These are phyloP conservation scores for Podarcis raffonei DNA, from an alignment of 2,113 vertebrate genomes.

Conservation along the genomic window DNA sequence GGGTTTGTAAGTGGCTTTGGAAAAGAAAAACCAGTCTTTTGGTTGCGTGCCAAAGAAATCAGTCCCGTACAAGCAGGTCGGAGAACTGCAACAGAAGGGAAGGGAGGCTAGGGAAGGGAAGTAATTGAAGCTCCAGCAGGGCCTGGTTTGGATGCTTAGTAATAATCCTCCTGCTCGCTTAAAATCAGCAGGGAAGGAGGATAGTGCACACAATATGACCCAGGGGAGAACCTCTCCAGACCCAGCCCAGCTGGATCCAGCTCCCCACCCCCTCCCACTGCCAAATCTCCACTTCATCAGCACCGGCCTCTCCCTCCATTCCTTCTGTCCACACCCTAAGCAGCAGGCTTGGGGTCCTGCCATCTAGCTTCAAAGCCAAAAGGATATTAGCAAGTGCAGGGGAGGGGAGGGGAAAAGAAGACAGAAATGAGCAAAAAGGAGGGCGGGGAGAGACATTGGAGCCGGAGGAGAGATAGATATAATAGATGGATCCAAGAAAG, in stretches of 20 bases:
- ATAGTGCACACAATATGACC: background rate
- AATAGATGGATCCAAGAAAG: background rate
- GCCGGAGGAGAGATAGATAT: background rate
- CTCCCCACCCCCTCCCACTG: background rate
- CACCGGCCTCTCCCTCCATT: background rate
- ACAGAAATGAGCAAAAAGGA: background rate
- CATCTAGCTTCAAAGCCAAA: background rate
- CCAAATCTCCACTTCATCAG: background rate
- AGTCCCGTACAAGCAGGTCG: constrained; percentile 1
- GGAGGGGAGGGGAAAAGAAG: background rate
- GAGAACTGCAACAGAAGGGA: background rate
- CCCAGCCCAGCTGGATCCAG: background rate
- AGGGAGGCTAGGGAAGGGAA: constrained; percentile 6
- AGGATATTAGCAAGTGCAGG: background rate
- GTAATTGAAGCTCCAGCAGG: background rate
- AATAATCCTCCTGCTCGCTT: background rate
- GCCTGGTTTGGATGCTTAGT: background rate
- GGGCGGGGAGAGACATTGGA: background rate
- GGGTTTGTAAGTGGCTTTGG: constrained; percentile 1
- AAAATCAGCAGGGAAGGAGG: background rate
- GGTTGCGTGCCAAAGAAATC: background rate
- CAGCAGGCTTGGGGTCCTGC: background rate
- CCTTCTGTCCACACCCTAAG: background rate
- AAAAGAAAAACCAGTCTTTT: background rate
- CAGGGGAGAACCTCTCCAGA: constrained; percentile 9